These are phyloP conservation scores for Cyphomyrmex costatus DNA, from an alignment of 1,140 invertebrate genomes.

Conservation along the genomic window DNA sequence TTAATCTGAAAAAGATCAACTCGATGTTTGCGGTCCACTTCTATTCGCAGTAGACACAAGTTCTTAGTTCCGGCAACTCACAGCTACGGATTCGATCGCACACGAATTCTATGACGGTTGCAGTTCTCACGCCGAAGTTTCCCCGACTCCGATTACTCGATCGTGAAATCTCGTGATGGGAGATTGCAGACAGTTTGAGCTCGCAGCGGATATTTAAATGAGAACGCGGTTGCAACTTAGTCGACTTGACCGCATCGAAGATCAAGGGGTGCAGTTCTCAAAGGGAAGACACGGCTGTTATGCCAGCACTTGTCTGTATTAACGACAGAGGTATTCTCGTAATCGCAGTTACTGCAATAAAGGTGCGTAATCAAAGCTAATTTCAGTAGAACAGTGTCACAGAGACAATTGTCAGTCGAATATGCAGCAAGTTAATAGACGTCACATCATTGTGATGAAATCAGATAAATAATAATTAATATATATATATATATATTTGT, in stretches of 20 bases:
- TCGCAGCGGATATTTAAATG: slow-evolving; percentile 70
- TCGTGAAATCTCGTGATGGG: slow-evolving; percentile 60
- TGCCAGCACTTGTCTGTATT: slow-evolving; percentile 58
- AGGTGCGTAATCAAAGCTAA: slow-evolving; percentile 41
- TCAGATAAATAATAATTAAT: neutral
- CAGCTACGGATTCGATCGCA: slow-evolving; percentile 43
- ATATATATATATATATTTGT: too few species aligned
- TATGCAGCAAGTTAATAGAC: neutral
- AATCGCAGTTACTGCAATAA: slow-evolving; percentile 33
- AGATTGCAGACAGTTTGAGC: slow-evolving; percentile 59
- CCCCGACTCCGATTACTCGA: slow-evolving; percentile 63
- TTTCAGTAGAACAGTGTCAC: neutral
- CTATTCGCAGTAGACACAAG: neutral
- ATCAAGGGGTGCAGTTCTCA: slow-evolving; percentile 69
- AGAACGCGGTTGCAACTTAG: slow-evolving; percentile 58
- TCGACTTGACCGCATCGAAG: slow-evolving; percentile 67
- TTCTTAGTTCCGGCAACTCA: slow-evolving; percentile 36
- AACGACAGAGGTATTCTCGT: slow-evolving; percentile 21
- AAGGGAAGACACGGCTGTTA: slow-evolving; percentile 47
- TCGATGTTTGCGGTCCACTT: slow-evolving; percentile 9
- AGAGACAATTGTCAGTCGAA: slow-evolving; percentile 15
- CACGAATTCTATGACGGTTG: slow-evolving; percentile 52
- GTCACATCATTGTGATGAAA: neutral
- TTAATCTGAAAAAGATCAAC: neutral
- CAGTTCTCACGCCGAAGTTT: slow-evolving; percentile 49